Evolutionary conservation across 2,888 invertebrate species (phyloP), one percentile per base, ranked within the genome.

Genomic region (Octonoba sinensis): DNA sequence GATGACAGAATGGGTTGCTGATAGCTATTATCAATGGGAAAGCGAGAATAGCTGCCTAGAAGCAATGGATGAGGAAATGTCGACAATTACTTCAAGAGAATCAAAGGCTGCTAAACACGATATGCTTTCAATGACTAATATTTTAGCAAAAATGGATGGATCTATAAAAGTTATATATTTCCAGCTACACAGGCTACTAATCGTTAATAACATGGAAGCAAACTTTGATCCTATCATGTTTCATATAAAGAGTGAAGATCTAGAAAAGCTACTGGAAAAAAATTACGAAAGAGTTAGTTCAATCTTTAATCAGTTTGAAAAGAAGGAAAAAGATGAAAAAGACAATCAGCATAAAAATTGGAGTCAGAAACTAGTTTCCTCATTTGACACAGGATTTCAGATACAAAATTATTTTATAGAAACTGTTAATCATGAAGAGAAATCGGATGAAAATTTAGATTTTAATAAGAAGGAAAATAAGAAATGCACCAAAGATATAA

Each of bases 1-100:
- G 0, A 59, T 66, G 22, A 56, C 66, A 2, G 66, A 74, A 18
- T 74, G 74, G 74, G 18, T 66, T 20, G 46, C 49, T 13, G 24
- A 47, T n/a, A 47, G 65, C 8, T 22, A 56, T 15, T 46, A 13
- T 15, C 22, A 66, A 13, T 57, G 22, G 11, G 47, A 65, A 20
- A 56, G 36, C n/a, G 74, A 74, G 47, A 74, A 74, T n/a, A 8
- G 3, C 3, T 56, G 8, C 15, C 24, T 74, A 8, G 2, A 13
- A 44, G 20, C 27, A 11, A 57, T 57, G 57, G 74, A 47, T 2
- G 65, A 66, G 27, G 74, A 47, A 24, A 16, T 4, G 3, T 18
- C 47, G 1, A 12, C 51, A 20, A 8, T 72, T 15, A 54, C 27
- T n/a, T 46, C 49, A 22, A 20, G 15, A 22, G 13, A 36, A 12